Percentiles rank a stretch among this genome's conserved stretches.
Evolutionary conservation across 2,113 vertebrate species (phyloP).

Genomic region (Anguilla rostrata): DNA sequence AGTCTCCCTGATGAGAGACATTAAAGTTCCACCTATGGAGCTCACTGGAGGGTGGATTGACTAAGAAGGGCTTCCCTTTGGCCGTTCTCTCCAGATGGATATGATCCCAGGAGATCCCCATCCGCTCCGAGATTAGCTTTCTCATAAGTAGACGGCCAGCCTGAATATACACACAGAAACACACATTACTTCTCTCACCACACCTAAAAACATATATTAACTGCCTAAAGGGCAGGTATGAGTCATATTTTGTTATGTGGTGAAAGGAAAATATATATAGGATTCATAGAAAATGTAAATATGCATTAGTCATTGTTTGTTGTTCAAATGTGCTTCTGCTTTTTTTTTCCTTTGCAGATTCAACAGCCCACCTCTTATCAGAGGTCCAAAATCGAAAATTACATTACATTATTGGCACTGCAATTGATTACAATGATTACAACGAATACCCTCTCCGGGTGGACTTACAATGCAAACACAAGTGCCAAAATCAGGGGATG

Average conservation of each 20-base stretch:
- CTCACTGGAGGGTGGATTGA: conserved; percentile 47
- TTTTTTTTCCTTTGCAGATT: no score
- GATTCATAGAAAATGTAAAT: background rate
- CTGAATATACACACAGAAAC: conserved; percentile 60
- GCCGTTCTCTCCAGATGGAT: conserved; percentile 81
- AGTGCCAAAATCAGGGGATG: no score
- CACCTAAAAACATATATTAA: background rate
- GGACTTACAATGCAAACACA: no score
- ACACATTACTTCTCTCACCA: background rate
- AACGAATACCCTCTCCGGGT: no score
- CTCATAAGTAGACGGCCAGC: conserved; percentile 89
- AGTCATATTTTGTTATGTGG: background rate
- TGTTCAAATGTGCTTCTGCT: no score
- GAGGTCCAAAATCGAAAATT: no score
- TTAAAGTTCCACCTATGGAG: conserved; percentile 82
- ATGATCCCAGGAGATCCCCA: conserved; percentile 84
- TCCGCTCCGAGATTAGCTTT: conserved; percentile 83
- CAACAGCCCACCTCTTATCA: no score
- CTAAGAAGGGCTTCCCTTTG: conserved; percentile 89
- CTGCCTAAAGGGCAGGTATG: background rate
- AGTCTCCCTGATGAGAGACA: conserved; percentile 94
- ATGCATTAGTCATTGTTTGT: background rate
- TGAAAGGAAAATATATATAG: no score
- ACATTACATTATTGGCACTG: no score
- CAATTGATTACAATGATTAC: no score